Percentiles rank a stretch among this genome's conserved stretches.
These are phyloP conservation scores for Gorsachius magnificus DNA, from an alignment of 2,797 vertebrate species.

Conservation along the genomic window DNA sequence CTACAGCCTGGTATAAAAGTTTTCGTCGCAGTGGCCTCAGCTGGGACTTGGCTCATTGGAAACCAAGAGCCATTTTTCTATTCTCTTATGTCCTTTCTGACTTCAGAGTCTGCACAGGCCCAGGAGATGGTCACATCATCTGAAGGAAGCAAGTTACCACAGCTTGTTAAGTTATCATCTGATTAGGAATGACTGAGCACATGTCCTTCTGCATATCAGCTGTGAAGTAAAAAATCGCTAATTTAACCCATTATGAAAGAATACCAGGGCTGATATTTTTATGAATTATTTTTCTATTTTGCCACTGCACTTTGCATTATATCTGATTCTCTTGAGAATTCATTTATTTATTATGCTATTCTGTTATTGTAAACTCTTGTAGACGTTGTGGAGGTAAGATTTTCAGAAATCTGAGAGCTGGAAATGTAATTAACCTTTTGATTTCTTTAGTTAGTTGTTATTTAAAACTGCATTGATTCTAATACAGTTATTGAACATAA, in stretches of 20 bases:
- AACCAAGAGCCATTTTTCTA: neutral
- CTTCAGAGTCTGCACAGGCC: neutral
- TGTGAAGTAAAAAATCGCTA: neutral
- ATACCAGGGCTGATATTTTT: neutral
- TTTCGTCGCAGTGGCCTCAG: neutral
- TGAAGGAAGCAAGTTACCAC: neutral
- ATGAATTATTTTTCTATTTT: neutral
- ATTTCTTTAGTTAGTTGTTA: neutral
- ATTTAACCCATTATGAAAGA: neutral
- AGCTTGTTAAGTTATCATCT: neutral
- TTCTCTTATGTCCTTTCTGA: neutral
- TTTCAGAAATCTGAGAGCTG: neutral
- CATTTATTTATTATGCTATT: neutral
- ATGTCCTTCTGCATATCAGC: neutral
- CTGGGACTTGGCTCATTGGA: neutral
- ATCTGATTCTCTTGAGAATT: neutral
- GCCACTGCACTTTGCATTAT: neutral
- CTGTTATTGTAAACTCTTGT: neutral
- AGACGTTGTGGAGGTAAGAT: neutral
- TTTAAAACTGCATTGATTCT: neutral
- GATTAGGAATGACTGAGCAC: neutral
- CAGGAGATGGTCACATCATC: neutral
- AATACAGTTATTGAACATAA: neutral
- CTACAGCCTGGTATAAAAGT: neutral
- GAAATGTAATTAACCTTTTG: neutral